Evolutionary conservation across 1,140 invertebrate genomes (phyloP), one percentile per base, ranked within the genome.

Genomic region (Dinothrombium tinctorium): DNA sequence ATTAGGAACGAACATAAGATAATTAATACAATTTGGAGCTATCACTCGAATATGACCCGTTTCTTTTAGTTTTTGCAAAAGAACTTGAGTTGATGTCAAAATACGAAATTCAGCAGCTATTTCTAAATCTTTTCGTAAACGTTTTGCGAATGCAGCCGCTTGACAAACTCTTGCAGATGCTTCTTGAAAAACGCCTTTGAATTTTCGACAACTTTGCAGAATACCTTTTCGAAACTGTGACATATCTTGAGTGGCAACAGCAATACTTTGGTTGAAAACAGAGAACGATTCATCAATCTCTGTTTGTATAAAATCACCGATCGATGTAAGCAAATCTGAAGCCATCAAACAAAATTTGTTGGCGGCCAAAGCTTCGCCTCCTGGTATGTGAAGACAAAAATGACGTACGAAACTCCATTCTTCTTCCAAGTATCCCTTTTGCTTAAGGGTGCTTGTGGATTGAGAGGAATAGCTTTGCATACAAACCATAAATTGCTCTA

Each of bases 151-250:
- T 41, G 70, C 68, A 33, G 82, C 64, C 12, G 74, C 72, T 53
- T 78, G 79, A 15, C 80, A 64, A 28, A 75, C 65, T 46, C 70
- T 67, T 49, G 86, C 79, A n/a, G 76, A 64, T 47, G 74, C 72
- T 49, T 73, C 68, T 38, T 73, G 72, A 51, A 81, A 78, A 47
- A 82, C 33, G 7, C 7, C 7, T 15, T 84, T 81, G 50, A 76
- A 70, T 47, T 74, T 69, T 28, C 81, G 67, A 45, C 76, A 79
- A 25, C 76, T 61, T 33, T 66, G 63, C 51, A 79, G 71, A 43
- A 76, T 61, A 39, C 62, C 56, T 50, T 71, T 65, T 50, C 68
- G 65, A 49, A 9, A 57, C 49, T 28, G 41, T 26, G 33, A 45
- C 37, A 33, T 14, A 29, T 15, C 11, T 26, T 14, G 8, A 5